phyloP scores from a whole-genome alignment of 2,797 vertebrate species.

The Mormyrus hasselquistii region DNA sequence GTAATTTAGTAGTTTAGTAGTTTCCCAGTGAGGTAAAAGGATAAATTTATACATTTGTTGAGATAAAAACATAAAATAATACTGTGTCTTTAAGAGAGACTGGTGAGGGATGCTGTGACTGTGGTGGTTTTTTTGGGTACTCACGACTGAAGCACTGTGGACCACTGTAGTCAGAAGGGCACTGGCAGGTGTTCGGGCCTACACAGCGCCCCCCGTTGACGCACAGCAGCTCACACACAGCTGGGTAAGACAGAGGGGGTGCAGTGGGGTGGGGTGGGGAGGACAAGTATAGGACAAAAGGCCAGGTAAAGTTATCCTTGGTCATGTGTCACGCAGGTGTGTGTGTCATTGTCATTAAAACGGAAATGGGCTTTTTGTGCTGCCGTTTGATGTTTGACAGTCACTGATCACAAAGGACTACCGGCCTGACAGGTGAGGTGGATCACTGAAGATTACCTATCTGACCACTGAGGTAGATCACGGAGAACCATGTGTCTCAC shows the following conservation, averaged over 20 bases:
- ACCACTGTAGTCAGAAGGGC: slow-evolving; percentile 68
- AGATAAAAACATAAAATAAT: not conserved
- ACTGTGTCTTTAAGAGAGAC: not conserved
- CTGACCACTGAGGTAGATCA: not conserved
- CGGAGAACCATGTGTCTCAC: not conserved
- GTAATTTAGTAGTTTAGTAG: not conserved
- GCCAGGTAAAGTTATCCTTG: not conserved
- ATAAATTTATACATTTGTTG: not conserved
- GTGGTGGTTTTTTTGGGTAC: slow-evolving; percentile 31
- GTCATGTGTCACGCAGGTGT: not conserved
- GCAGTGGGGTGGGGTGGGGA: not conserved
- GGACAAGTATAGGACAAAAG: not conserved
- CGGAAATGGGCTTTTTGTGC: not conserved
- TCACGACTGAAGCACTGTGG: slow-evolving; percentile 68
- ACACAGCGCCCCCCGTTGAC: slow-evolving; percentile 67
- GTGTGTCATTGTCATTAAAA: not conserved
- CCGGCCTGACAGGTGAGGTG: too few relatives aligned
- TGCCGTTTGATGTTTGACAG: not conserved
- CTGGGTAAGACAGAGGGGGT: slow-evolving; percentile 38
- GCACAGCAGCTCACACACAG: slow-evolving; percentile 67
- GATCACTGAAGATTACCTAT: not conserved
- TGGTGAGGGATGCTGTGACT: not conserved
- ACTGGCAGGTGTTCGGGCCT: slow-evolving; percentile 65
- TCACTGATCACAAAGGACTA: not conserved
- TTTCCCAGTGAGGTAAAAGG: not conserved